A percentile compares a stretch with the other conserved stretches of the same genome.
These are phyloP conservation scores for Brachionus koreanus DNA, from an alignment of 1,140 invertebrate species.

Conservation along the genomic window DNA sequence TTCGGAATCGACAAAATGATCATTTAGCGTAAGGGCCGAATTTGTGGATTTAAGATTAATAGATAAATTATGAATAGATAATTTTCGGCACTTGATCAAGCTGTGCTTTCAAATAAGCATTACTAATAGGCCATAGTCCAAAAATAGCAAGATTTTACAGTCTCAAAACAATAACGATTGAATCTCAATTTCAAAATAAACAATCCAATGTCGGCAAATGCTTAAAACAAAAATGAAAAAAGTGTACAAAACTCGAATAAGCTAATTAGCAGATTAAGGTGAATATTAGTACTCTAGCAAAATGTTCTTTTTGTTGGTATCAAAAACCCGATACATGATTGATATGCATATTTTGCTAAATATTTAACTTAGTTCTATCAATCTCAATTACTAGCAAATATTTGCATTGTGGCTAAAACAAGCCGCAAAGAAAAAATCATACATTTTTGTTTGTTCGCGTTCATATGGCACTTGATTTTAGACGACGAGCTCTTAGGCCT, in stretches of 20 bases:
- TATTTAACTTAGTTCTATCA: constrained; percentile 26
- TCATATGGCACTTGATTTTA: constrained; percentile 32
- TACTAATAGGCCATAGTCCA: neutral
- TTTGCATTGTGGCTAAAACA: neutral
- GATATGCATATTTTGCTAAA: constrained; percentile 31
- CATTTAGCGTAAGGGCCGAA: neutral
- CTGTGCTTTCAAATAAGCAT: neutral
- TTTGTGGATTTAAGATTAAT: neutral
- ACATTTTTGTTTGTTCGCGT: neutral
- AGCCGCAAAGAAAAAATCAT: neutral
- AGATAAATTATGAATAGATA: neutral
- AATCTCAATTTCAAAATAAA: constrained; percentile 35
- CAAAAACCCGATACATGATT: constrained; percentile 32
- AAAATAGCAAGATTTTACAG: neutral
- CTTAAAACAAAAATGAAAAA: neutral
- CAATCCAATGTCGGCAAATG: constrained; percentile 2
- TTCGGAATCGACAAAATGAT: neutral
- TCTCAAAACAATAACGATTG: neutral
- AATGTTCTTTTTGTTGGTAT: neutral
- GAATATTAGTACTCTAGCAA: constrained; percentile 18
- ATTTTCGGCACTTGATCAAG: neutral
- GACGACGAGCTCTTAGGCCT: neutral
- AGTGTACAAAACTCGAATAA: neutral
- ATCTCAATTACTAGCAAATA: constrained; percentile 11
- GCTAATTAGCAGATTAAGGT: constrained; percentile 28